Conservation (phyloP, 2,888 invertebrate genomes). For the Apamea crenata region DNA sequence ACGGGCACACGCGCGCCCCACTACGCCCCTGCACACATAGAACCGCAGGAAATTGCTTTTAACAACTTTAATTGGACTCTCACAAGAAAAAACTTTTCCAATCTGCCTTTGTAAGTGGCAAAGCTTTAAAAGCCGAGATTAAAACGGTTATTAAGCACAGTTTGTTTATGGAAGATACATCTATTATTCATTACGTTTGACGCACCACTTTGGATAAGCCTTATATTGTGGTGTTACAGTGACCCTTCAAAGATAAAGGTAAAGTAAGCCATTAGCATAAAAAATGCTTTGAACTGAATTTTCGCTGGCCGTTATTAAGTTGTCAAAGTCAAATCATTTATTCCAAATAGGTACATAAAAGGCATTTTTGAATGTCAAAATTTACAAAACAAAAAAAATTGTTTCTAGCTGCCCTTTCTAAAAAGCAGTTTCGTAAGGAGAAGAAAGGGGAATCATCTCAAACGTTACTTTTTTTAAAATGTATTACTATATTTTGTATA, state of each 20-base stretch:
- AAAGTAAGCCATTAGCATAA: constrained; percentile 34
- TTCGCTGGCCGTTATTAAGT: background rate
- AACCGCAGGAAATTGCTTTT: constrained; percentile 85
- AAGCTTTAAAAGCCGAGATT: constrained; percentile 82
- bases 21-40: constrained; percentile 78
- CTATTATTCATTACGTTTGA: constrained; percentile 62
- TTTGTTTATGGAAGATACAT: constrained; percentile 74
- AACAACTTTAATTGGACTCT: constrained; percentile 89
- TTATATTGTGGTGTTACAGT: constrained; percentile 38
- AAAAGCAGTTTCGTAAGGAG: too few species aligned
- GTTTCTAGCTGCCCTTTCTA: too few species aligned
- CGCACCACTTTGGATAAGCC: constrained; percentile 54
- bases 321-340: background rate
- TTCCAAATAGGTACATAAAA: background rate
- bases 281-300: constrained; percentile 15
- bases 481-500: too few species aligned
- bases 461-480: too few species aligned
- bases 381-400: background rate
- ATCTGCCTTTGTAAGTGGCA: constrained; percentile 86
- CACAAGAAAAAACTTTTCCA: constrained; percentile 89
- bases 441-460: too few species aligned
- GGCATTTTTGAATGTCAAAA: background rate
- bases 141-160: constrained; percentile 79
- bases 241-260: constrained; percentile 39
- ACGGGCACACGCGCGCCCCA: constrained; percentile 55